A percentile compares a stretch with the other conserved stretches of the same genome.
phyloP scores from a whole-genome alignment of 2,888 invertebrate genomes.

The Magallana nippona region DNA sequence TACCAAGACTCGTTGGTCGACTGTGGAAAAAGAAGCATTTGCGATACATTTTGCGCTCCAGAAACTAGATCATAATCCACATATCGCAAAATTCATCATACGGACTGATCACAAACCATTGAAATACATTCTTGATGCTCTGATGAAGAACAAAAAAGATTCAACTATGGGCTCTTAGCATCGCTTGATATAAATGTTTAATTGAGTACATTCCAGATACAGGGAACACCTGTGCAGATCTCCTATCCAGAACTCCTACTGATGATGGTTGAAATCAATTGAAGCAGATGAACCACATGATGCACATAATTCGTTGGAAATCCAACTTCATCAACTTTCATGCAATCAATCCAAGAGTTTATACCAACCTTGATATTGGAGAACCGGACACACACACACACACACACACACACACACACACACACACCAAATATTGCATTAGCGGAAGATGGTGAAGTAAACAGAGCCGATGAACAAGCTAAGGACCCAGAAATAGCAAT shows the following conservation, averaged over 20 bases:
- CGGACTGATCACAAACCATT: conserved; percentile 43
- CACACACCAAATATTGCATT: not conserved
- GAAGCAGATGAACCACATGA: conserved; percentile 40
- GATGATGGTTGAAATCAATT: not conserved
- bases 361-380: not conserved
- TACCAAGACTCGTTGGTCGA: conserved; percentile 41
- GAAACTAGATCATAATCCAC: conserved; percentile 42
- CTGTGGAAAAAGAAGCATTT: conserved; percentile 38
- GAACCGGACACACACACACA: conserved; percentile 21
- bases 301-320: conserved; percentile 47
- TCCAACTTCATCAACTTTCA: conserved; percentile 49
- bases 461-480: conserved; percentile 40
- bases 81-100: conserved; percentile 34
- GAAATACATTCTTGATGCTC: conserved; percentile 42
- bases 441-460: not conserved
- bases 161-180: conserved; percentile 39
- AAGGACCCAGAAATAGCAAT: conserved; percentile 22
- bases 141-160: conserved; percentile 43
- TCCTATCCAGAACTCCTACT: conserved; percentile 16
- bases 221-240: conserved; percentile 27
- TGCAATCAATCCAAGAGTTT: conserved; percentile 49
- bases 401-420: too few relatives aligned
- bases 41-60: conserved; percentile 37
- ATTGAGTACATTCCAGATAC: conserved; percentile 48
- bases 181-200: conserved; percentile 45